Percentiles rank a stretch among this genome's conserved stretches.
Conservation (phyloP, 2,888 invertebrate species). For the Drosophila limbata region DNA sequence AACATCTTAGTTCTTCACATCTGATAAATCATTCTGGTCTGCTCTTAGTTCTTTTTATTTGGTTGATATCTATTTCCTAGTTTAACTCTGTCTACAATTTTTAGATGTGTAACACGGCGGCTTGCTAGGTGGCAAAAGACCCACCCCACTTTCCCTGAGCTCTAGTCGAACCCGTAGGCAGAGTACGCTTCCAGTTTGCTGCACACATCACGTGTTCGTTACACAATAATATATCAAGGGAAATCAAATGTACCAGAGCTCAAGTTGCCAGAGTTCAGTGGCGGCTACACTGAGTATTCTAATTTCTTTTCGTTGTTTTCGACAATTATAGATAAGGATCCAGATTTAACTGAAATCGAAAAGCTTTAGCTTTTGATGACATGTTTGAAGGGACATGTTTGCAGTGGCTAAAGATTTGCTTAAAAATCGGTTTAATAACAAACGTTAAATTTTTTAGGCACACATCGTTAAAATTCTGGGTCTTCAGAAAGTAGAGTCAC, state of each 20-base stretch:
- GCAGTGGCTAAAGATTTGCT: neutral
- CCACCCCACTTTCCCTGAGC: too few relatives aligned
- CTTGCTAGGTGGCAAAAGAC: too few relatives aligned
- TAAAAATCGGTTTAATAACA: neutral
- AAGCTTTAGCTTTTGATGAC: neutral
- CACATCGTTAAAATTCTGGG: neutral
- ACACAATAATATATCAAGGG: neutral
- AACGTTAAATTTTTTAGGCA: neutral
- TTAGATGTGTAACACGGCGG: too few relatives aligned
- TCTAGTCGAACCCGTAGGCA: too few relatives aligned
- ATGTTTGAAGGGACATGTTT: neutral
- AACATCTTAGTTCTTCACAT: too few relatives aligned
- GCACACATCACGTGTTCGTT: too few relatives aligned
- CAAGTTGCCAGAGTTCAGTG: neutral
- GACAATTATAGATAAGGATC: neutral
- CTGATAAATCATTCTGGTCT: too few relatives aligned
- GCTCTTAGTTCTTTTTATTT: too few relatives aligned
- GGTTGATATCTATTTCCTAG: too few relatives aligned
- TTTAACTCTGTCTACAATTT: too few relatives aligned
- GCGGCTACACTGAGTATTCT: conserved; percentile 1
- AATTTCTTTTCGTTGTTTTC: neutral
- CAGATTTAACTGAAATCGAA: neutral
- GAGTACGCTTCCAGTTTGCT: too few relatives aligned
- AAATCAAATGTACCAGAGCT: neutral
- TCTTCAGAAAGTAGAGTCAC: neutral